phyloP scores from a whole-genome alignment of 1,140 invertebrate genomes.

The Leptinotarsa undecemlineata region DNA sequence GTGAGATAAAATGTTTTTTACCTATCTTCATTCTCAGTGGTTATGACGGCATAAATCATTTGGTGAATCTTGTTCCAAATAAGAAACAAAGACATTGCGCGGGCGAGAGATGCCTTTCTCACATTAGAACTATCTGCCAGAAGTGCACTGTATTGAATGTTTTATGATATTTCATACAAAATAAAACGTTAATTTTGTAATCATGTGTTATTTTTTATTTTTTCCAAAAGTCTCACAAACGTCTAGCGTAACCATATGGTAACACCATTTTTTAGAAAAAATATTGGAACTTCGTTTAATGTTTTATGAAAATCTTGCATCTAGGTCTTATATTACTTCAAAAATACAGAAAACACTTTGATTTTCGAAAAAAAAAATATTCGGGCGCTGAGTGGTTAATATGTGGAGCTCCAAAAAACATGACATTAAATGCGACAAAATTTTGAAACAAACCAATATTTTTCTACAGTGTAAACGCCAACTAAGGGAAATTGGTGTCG shows the following conservation, averaged over 20 bases:
- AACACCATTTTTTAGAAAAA: not conserved
- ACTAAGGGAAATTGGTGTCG: too few relatives aligned
- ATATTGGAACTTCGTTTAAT: conserved; percentile 2
- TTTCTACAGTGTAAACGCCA: too few relatives aligned
- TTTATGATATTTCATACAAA: not conserved
- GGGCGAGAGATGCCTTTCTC: not conserved
- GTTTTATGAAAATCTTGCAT: not conserved
- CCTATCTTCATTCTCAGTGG: not conserved
- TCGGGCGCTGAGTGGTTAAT: not conserved
- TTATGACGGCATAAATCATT: conserved; percentile 18
- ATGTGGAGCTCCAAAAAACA: too few relatives aligned
- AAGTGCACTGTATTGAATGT: not conserved
- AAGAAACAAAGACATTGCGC: not conserved
- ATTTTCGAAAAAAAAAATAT: not conserved
- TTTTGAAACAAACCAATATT: too few relatives aligned
- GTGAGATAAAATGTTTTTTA: not conserved
- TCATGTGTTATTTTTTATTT: not conserved
- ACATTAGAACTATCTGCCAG: not conserved
- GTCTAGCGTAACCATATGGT: not conserved
- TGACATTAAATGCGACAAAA: too few relatives aligned
- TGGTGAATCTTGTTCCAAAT: not conserved
- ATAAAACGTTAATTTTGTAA: not conserved
- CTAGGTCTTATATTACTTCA: not conserved
- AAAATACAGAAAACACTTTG: not conserved
- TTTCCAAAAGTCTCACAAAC: not conserved